phyloP scores from a whole-genome alignment of 1,140 invertebrate genomes.

The Elymnias hypermnestra region DNA sequence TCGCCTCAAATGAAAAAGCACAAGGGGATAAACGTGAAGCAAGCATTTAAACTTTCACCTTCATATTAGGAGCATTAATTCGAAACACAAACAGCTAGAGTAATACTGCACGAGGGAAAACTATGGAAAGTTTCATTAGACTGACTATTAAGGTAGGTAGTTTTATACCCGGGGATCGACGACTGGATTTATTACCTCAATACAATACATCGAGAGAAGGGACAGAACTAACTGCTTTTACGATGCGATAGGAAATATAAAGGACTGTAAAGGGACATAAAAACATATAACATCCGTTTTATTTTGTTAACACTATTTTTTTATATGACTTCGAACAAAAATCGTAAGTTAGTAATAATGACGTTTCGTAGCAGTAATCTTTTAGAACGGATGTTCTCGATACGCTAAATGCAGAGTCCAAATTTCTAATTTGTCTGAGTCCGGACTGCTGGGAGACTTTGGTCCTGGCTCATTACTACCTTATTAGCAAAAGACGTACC shows the following conservation, averaged over 20 bases:
- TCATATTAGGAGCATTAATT: conserved; percentile 20
- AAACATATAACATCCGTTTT: not conserved
- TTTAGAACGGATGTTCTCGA: too few species aligned
- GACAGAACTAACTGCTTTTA: conserved; percentile 11
- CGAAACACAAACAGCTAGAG: conserved; percentile 19
- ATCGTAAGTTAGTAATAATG: too few species aligned
- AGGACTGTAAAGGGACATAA: not conserved
- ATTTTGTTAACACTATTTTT: too few species aligned
- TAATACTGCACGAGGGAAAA: conserved; percentile 16
- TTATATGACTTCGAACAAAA: too few species aligned
- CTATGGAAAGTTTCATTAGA: conserved; percentile 33
- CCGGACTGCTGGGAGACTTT: too few species aligned
- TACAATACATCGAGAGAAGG: conserved; percentile 26
- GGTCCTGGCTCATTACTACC: too few species aligned
- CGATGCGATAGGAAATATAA: conserved; percentile 12
- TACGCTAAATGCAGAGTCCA: too few species aligned
- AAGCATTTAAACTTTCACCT: conserved; percentile 18
- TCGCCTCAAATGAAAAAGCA: not conserved
- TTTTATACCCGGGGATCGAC: conserved; percentile 28
- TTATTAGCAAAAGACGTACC: too few species aligned
- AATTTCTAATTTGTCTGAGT: too few species aligned
- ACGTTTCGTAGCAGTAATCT: too few species aligned
- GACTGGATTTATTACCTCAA: conserved; percentile 31
- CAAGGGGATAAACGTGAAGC: conserved; percentile 5
- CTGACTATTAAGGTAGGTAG: conserved; percentile 28